Base-by-base conservation (phyloP, 92 coral and sea anemone genomes). In the Epizoanthus stellaris region DNA sequence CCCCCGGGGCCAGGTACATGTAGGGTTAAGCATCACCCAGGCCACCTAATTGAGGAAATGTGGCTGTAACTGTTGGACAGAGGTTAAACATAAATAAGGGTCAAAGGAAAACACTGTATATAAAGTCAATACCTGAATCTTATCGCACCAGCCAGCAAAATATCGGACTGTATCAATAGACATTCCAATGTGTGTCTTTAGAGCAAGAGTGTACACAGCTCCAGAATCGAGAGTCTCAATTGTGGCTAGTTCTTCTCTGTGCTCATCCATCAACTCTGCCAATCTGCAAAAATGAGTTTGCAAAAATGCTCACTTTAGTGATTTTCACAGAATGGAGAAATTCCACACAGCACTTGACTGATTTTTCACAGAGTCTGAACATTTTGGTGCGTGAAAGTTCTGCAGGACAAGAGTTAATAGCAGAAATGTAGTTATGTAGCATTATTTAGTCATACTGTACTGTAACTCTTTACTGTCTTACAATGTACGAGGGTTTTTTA, bases 121-220 rank as follows among this genome's bases (percentile, higher is more conserved):
- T 17, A 5, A 0, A 21, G 8, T 15, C 1, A 15, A n/a, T 80
- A 96, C 98, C 98, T 96, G 98, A 70, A 97, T 97, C 86, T 97
- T 97, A 63, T 97, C 99, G 58, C 95, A 91, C 99, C 99, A 97
- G 14, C 99, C 99, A 54, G 99, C 98, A 93, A 92, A 97, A 85
- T 97, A 97, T 74, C 98, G 87, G 71, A 97, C 52, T 2, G 99
- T 97, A 63, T 93, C 98, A 73, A 97, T 95, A 20, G 99, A 97
- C 99, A 97, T 97, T 59, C 99, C 99, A 66, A 97, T 92, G 76
- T 97, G 99, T 0, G 99, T 97, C 88, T 97, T 97, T 12, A 97
- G 89, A 2, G 99, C 99, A 54, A 97, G 85, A 0, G 99, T 97
- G 80, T 97, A 97, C 39, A 97, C 99, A 15, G 99, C 99, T 19